phyloP scores from a whole-genome alignment of 2,113 vertebrate species.

The Crocuta crocuta region DNA sequence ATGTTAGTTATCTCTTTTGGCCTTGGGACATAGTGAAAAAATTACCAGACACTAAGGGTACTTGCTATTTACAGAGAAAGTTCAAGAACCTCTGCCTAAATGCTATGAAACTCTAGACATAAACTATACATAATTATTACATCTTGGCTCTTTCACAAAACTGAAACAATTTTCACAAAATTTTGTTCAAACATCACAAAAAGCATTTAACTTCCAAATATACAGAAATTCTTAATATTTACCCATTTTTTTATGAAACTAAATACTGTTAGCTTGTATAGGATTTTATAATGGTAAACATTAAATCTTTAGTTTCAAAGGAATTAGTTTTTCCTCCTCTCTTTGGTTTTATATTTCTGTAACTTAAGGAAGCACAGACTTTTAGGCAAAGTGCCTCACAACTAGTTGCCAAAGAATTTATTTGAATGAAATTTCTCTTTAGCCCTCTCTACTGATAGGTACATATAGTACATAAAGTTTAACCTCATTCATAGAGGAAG shows the following conservation, averaged over 20 bases:
- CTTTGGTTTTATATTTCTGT: slow-evolving; percentile 12
- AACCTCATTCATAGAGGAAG: background rate
- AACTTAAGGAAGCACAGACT: background rate
- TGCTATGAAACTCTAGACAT: background rate
- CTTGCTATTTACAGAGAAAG: background rate
- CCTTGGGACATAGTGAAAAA: background rate
- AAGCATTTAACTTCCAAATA: background rate
- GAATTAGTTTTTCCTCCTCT: background rate
- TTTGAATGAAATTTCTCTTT: background rate
- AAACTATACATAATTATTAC: background rate
- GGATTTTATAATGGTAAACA: background rate
- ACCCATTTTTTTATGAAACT: background rate
- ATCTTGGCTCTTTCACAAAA: background rate
- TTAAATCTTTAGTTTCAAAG: background rate
- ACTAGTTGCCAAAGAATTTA: slow-evolving; percentile 19
- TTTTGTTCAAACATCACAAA: background rate
- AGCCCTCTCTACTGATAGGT: background rate
- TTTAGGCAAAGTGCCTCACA: background rate
- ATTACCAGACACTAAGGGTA: background rate
- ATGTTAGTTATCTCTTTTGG: background rate
- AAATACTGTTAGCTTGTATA: background rate
- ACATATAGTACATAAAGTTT: background rate
- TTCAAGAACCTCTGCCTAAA: background rate
- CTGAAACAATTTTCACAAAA: background rate
- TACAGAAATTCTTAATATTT: background rate